Conservation (phyloP, 2,113 vertebrate species). For the Carettochelys insculpta region DNA sequence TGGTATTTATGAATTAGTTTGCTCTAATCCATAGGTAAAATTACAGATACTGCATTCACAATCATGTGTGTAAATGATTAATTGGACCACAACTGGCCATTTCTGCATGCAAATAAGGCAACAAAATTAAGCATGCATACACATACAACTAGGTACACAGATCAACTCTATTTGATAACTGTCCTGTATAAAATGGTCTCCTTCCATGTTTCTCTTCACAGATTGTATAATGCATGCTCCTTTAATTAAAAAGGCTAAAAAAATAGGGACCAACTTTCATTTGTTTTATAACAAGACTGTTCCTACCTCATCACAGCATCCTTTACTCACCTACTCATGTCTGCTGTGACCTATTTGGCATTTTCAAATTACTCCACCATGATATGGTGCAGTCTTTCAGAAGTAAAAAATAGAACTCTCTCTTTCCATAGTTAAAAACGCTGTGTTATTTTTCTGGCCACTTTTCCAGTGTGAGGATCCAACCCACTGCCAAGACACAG, state of each 20-base stretch:
- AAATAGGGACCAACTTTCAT: neutral
- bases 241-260: neutral
- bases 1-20: neutral
- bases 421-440: neutral
- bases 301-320: neutral
- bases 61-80: neutral
- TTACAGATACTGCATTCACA: neutral
- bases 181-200: neutral
- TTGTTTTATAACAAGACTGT: neutral
- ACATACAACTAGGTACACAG: neutral
- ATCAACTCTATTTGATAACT: neutral
- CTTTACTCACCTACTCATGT: neutral
- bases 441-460: neutral
- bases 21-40: fast-evolving
- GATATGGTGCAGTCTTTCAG: neutral
- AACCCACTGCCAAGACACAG: neutral
- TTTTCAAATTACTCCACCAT: neutral
- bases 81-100: neutral
- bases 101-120: neutral
- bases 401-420: fast-evolving
- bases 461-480: neutral
- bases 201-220: neutral
- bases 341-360: neutral
- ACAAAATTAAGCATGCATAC: neutral
- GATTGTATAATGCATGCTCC: neutral